Base-by-base conservation (phyloP, 2,113 vertebrate species). In the Myotis brandtii region DNA sequence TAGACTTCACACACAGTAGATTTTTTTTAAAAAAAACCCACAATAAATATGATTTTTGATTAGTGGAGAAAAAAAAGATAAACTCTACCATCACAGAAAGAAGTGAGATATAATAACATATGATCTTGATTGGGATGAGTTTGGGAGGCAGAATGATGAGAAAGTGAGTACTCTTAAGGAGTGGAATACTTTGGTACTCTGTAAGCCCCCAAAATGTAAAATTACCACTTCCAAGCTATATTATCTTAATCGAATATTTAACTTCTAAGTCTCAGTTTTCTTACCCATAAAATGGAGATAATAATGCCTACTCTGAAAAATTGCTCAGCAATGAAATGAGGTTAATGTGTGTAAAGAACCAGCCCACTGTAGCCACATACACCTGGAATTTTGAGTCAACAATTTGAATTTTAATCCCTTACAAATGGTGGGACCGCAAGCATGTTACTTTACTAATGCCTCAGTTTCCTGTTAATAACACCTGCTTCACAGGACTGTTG, bases 61-160 rank as follows among this genome's bases (percentile, higher is more conserved):
- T 85, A 64, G 37, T 67, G 6, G 27, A 34, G 20, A 16, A 52
- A 67, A 56, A 56, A 66, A 85, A 91, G 40, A 21, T 62, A 67
- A 92, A 23, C 14, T 91, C 5, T 27, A 17, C 23, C 67, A 48
- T 34, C 17, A 14, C 48, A 11, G 27, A 93, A 43, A 5, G 52
- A 50, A 17, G n/a, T 76, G 62, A 40, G 69, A 80, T 7, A 48
- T 20, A 54, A 67, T 32, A 89, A 76, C 12, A 48, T 80, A 40
- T 59, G 34, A 25, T n/a, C 6, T 64, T 66, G 30, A 75, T 37
- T 16, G 32, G 43, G 23, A 64, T 20, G n/a, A 64, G 30, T 23
- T 10, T 0, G 0, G 18, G 9, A 52, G 50, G 37, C 5, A 43
- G 20, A 4, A 2, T 2, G 20, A 62, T n/a, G 46, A 48, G 30